Evolutionary conservation across 2,797 vertebrate genomes (phyloP).

Genomic region (Pristis pectinata): DNA sequence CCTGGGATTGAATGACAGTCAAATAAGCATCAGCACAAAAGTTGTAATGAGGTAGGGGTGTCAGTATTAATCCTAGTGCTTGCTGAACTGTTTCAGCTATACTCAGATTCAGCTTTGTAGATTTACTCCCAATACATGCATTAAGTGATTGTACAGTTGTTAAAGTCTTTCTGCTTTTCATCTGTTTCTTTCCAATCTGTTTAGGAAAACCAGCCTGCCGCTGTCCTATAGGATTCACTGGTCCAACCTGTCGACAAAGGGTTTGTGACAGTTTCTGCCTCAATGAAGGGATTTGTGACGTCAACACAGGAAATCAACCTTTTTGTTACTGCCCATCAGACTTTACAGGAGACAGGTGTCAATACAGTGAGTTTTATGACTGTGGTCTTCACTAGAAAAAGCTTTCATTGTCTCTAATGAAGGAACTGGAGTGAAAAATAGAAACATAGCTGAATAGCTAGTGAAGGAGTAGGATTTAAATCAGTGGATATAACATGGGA

Average conservation of each 20-base stretch:
- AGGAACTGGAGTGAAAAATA: background rate
- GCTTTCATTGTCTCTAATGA: no score
- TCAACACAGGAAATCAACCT: constrained; percentile 87
- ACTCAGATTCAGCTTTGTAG: background rate
- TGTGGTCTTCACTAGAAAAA: background rate
- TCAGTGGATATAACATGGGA: background rate
- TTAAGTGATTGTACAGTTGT: background rate
- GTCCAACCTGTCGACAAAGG: constrained; percentile 77
- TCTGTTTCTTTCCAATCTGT: background rate
- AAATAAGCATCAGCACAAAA: background rate
- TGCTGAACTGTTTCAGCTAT: no score
- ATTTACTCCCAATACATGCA: background rate
- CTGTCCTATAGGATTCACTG: constrained; percentile 81
- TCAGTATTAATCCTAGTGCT: background rate
- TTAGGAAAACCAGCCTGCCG: constrained; percentile 85
- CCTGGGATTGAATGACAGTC: background rate
- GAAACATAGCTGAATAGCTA: background rate
- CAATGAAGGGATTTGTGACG: constrained; percentile 81
- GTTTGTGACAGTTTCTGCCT: constrained; percentile 85
- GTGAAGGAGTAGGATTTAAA: background rate
- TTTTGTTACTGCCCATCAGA: constrained; percentile 80
- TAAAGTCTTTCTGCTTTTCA: background rate
- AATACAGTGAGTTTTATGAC: constrained; percentile 75
- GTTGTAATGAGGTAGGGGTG: background rate
- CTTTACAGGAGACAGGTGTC: constrained; percentile 87